Conservation (phyloP, 64 coral and sea anemone genomes). For the Montipora efflorescens region DNA sequence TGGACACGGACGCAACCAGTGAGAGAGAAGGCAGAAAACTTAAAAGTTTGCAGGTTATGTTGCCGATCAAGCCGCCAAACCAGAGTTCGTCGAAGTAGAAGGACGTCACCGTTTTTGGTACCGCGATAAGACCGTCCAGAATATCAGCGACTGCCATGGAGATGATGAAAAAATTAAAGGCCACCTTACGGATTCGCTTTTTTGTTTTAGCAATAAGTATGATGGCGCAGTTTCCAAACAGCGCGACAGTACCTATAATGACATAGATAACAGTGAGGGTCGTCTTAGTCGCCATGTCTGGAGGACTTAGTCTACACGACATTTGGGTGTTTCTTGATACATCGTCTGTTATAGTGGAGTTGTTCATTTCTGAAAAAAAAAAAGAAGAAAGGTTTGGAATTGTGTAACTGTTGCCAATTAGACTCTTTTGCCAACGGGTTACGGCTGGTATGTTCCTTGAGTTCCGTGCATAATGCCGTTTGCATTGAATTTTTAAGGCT, state of each 20-base stretch:
- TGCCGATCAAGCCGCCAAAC: conserved; percentile 68
- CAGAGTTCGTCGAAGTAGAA: conserved; percentile 20
- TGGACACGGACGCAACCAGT: conserved; percentile 51
- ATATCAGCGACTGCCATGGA: conserved; percentile 76
- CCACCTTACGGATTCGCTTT: conserved; percentile 50
- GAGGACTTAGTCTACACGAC: background rate
- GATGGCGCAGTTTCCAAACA: conserved; percentile 64
- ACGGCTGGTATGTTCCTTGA: no score
- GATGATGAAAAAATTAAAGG: conserved; percentile 79
- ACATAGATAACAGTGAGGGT: conserved; percentile 54
- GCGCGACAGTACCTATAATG: conserved; percentile 44
- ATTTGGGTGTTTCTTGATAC: background rate
- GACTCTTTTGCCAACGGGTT: no score
- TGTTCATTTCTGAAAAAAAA: background rate
- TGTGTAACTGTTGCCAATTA: no score
- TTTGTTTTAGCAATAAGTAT: conserved; percentile 63
- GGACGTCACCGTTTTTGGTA: conserved; percentile 25
- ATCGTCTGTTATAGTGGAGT: background rate
- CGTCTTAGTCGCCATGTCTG: background rate
- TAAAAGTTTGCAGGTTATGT: conserved; percentile 62
- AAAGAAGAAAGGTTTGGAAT: background rate
- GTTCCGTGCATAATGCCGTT: no score
- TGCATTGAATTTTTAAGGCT: no score
- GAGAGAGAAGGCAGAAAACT: conserved; percentile 42
- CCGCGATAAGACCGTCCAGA: conserved; percentile 55